Base-by-base conservation (phyloP, 1,140 invertebrate genomes). In the Polypedilum pembai region DNA sequence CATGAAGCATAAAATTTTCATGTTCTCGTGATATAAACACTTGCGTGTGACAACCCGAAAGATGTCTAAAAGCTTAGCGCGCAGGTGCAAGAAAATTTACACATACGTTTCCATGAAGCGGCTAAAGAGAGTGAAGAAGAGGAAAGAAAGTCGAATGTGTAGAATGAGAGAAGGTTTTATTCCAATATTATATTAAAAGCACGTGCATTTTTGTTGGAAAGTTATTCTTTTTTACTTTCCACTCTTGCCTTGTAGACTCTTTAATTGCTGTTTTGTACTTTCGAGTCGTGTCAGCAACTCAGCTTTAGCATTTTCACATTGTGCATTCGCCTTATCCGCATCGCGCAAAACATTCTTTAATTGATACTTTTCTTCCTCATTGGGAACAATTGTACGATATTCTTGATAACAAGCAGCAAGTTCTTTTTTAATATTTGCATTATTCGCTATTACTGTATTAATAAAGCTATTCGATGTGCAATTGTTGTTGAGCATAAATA, bases 321-420 rank as follows among this genome's bases (percentile, higher is more conserved):
- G 65, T 20, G 17, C 20, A 21, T 69, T 69, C 8, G 65, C 65
- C 65, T 69, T 69, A 1, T 69, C 65, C 7, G 65, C 65, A 69
- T 69, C 65, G 10, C 65, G 65, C 65, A 69, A 69, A 18, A 69
- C 20, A 69, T 21, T 69, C 18, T 69, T 69, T 21, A 69, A 69
- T 18, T 21, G 65, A 69, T 69, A 69, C 18, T 21, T 69, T 18
- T 69, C 65, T 8, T 69, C 65, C 18, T 69, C 65, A 69, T 69
- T 21, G 20, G 65, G 65, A n/a, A 69, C 65, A 69, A 69, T 69
- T 18, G 65, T 8, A 20, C 65, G 17, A 21, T 69, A 21, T 69
- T 18, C 20, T 10, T n/a, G 8, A 69, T 69, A 69, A 20, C 65
- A 69, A 18, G 17, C 1, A 7, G 65, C 15, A 18, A 69, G 17